Conservation (phyloP, 1,140 invertebrate species). For the Bombus affinis region DNA sequence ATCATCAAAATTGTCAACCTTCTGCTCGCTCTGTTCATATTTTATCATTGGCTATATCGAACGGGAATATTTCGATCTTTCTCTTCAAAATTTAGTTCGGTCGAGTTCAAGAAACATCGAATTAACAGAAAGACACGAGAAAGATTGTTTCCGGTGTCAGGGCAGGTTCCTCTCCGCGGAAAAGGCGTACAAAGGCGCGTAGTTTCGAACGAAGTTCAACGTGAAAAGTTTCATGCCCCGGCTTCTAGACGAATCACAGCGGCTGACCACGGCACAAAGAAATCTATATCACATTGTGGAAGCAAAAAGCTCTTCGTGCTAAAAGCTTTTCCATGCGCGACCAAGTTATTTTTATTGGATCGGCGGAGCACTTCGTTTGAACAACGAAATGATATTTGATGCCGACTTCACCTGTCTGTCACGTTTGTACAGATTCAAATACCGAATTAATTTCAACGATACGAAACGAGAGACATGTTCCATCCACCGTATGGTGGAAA, state of each 20-base stretch:
- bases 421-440: constrained; percentile 41
- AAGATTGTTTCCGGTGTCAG: neutral
- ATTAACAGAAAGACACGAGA: constrained; percentile 29
- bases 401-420: constrained; percentile 33
- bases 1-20: neutral
- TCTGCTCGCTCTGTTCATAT: neutral
- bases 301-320: constrained; percentile 65
- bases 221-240: constrained; percentile 54
- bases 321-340: constrained; percentile 59
- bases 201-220: constrained; percentile 6
- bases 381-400: constrained; percentile 49
- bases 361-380: constrained; percentile 47
- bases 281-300: constrained; percentile 55
- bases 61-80: neutral
- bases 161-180: neutral
- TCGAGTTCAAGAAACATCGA: constrained; percentile 21
- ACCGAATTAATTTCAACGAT: constrained; percentile 11
- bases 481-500: too few relatives aligned
- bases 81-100: neutral
- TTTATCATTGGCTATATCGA: neutral
- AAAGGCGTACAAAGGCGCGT: constrained; percentile 32
- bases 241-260: constrained; percentile 57
- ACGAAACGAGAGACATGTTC: neutral
- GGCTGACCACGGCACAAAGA: constrained; percentile 61
- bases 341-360: constrained; percentile 65